Evolutionary conservation across 1,140 invertebrate genomes (phyloP), one percentile per base, ranked within the genome.

Genomic region (Drosophila elegans): DNA sequence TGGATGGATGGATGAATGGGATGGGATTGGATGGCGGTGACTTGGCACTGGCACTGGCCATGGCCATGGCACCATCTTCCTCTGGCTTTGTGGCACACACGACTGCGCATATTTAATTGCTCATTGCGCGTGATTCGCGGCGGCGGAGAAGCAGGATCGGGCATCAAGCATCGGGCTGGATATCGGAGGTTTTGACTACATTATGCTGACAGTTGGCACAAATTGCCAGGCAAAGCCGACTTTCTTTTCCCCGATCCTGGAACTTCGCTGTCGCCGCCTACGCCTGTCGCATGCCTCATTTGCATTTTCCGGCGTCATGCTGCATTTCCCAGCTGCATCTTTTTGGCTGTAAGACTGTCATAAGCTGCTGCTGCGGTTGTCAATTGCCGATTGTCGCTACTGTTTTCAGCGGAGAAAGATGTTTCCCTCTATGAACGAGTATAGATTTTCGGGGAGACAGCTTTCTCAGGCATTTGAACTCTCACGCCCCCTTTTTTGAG

Each of bases 21-120:
- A 1, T 1, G 0, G 16, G 16, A 21, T 21, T 0, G 16, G 16
- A 41, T 42, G 57, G 46, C 61, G 67, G 62, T 64, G 74, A 32
- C 16, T 21, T 21, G 16, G 16, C 16, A 21, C 16, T 21, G 60
- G 78, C 69, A 63, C 42, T 62, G 56, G n/a, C n/a, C n/a, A n/a
- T n/a, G n/a, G n/a, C n/a, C n/a, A n/a, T n/a, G n/a, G 51, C 46
- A 62, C 48, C 55, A 27, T 56, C 6, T 42, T 36, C 44, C 42
- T 16, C 53, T 25, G 27, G 67, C 25, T 59, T 49, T 60, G 44
- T 56, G 82, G 78, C 57, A 78, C 74, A 85, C 82, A 85, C 82
- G 82, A 85, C 78, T 86, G 82, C 74, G 82, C 82, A 85, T 85
- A 85, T 85, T 85, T 85, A 85, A 85, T 85, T 85, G 82, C 82